phyloP scores from a whole-genome alignment of 2,113 vertebrate species.

The Erinaceus europaeus region DNA sequence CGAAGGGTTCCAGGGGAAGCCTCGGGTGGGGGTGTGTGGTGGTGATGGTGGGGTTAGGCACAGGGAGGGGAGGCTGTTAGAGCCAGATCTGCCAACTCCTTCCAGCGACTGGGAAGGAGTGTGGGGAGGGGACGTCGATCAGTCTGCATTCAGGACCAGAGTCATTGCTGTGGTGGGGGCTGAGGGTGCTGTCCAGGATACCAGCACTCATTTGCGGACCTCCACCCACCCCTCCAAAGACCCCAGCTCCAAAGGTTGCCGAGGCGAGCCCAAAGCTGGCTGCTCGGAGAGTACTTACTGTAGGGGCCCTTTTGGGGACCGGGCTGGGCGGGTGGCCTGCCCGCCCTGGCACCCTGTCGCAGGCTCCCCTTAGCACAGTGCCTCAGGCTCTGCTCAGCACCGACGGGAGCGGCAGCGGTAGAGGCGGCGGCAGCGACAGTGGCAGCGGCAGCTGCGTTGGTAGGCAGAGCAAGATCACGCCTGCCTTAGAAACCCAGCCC shows the following conservation, averaged over 20 bases:
- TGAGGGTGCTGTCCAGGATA: not conserved
- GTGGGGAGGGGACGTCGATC: not conserved
- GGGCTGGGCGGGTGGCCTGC: not conserved
- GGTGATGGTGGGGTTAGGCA: not conserved
- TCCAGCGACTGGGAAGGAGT: not conserved
- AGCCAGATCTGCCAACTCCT: not conserved
- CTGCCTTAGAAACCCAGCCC: constrained; percentile 67
- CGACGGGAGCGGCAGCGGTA: constrained; percentile 10
- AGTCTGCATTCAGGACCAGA: not conserved
- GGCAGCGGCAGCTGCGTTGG: constrained; percentile 35
- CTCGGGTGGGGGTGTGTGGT: not conserved
- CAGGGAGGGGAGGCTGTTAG: not conserved
- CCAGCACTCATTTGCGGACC: not conserved
- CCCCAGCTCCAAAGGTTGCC: not conserved
- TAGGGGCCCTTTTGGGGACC: not conserved
- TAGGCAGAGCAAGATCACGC: constrained; percentile 66
- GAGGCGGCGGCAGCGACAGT: not conserved
- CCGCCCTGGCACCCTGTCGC: not conserved
- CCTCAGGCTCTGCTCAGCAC: constrained; percentile 34
- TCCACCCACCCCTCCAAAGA: not conserved
- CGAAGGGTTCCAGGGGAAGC: not conserved
- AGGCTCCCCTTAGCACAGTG: not conserved
- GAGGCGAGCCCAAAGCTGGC: not conserved
- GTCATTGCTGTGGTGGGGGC: not conserved
- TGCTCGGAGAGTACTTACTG: constrained; percentile 60